Conservation (phyloP, 2,888 invertebrate species). For the Spodoptera littoralis region DNA sequence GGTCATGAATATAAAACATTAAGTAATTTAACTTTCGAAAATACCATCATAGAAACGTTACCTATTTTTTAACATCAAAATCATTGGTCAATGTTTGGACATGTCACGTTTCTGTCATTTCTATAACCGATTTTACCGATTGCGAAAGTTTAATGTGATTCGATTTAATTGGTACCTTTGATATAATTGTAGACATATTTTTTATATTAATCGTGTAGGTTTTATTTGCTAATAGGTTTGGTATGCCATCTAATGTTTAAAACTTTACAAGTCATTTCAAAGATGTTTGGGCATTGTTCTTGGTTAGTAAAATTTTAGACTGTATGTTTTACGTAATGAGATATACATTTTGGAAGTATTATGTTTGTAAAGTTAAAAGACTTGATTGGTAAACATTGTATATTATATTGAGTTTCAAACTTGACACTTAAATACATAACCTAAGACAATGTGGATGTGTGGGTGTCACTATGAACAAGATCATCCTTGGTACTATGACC, state of each 20-base stretch:
- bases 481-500: no score
- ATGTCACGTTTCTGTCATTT: slow-evolving; percentile 71
- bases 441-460: no score
- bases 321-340: no score
- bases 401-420: no score
- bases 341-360: no score
- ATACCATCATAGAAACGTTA: slow-evolving; percentile 4
- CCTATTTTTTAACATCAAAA: slow-evolving; percentile 42
- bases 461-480: no score
- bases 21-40: slow-evolving; percentile 13
- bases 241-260: neutral
- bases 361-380: no score
- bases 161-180: slow-evolving; percentile 70
- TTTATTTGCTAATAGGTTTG: neutral
- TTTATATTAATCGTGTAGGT: slow-evolving; percentile 17
- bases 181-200: slow-evolving; percentile 61
- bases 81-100: slow-evolving; percentile 72
- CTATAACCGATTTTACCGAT: slow-evolving; percentile 50
- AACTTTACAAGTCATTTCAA: no score
- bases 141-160: slow-evolving; percentile 69
- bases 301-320: no score
- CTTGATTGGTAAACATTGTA: no score
- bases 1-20: neutral
- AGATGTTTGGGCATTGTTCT: no score
- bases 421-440: no score